Evolutionary conservation across 1,140 invertebrate species (phyloP).

Genomic region (Neodiprion lecontei): DNA sequence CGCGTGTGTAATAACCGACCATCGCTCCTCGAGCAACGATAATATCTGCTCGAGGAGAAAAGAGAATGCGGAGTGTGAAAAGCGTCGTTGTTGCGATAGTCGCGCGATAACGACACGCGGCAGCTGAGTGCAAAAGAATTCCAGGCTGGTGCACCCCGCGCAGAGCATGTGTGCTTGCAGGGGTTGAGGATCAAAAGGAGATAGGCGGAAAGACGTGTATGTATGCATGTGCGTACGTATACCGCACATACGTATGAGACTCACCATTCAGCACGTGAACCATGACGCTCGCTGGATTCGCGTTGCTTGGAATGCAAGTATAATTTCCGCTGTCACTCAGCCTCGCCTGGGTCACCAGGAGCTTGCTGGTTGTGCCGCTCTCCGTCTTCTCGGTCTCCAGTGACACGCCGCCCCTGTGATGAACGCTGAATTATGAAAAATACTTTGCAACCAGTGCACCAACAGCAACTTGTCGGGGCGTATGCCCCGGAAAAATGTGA

Average conservation of each 20-base stretch:
- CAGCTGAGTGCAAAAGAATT: too few relatives aligned
- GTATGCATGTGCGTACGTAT: too few relatives aligned
- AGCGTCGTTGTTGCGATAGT: too few relatives aligned
- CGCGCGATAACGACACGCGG: too few relatives aligned
- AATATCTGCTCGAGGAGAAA: too few relatives aligned
- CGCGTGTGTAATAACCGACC: too few relatives aligned
- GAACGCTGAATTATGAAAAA: slow-evolving; percentile 60
- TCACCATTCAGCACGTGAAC: slow-evolving; percentile 92
- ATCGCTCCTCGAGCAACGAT: too few relatives aligned
- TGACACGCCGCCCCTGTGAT: slow-evolving; percentile 77
- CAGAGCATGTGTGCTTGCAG: too few relatives aligned
- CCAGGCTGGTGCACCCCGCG: too few relatives aligned
- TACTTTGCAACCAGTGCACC: slow-evolving; percentile 37
- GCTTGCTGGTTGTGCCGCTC: slow-evolving; percentile 84
- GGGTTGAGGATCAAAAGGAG: too few relatives aligned
- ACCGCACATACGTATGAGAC: slow-evolving; percentile 27
- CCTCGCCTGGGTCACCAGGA: slow-evolving; percentile 86
- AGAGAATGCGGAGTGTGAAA: too few relatives aligned
- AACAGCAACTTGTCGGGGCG: not conserved
- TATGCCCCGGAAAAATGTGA: not conserved
- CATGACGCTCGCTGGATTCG: slow-evolving; percentile 83
- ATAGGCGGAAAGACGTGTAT: too few relatives aligned
- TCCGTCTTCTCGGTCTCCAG: slow-evolving; percentile 92
- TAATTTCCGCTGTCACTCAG: slow-evolving; percentile 89
- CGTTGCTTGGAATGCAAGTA: slow-evolving; percentile 86